These are phyloP conservation scores for Tinamus guttatus DNA, from an alignment of 2,113 vertebrate genomes.

Conservation along the genomic window DNA sequence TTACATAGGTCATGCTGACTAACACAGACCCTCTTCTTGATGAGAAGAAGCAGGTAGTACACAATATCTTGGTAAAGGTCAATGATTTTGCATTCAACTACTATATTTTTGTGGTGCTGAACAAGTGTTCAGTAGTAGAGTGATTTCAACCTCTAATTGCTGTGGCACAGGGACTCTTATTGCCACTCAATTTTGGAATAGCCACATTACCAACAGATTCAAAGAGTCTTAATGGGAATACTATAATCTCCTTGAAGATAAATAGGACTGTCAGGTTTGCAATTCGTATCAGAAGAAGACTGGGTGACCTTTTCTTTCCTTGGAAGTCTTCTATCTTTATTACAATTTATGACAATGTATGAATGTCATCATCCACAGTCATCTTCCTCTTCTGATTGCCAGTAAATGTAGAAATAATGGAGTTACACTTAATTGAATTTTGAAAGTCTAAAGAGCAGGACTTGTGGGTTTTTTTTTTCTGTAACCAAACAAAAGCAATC, in stretches of 20 bases:
- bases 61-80: not conserved
- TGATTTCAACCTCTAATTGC: not conserved
- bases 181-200: not conserved
- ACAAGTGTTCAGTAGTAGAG: not conserved
- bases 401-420: conserved; percentile 9
- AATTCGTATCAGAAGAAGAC: not conserved
- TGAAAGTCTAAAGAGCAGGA: not conserved
- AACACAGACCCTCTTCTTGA: not conserved
- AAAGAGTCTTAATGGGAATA: not conserved
- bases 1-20: not conserved
- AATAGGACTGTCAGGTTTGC: not conserved
- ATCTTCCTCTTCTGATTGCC: conserved; percentile 15
- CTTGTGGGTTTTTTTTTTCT: not conserved
- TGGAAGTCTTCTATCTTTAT: conserved; percentile 20
- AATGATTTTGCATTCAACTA: not conserved
- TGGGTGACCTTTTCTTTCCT: conserved; percentile 39
- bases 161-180: not conserved
- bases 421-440: conserved; percentile 27
- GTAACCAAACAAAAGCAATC: not conserved
- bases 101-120: not conserved
- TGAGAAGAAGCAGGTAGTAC: not conserved
- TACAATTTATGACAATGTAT: conserved; percentile 24
- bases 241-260: not conserved
- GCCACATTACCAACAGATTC: not conserved
- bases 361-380: not conserved